phyloP scores from a whole-genome alignment of 2,888 invertebrate genomes.

The Lamproptera curius region DNA sequence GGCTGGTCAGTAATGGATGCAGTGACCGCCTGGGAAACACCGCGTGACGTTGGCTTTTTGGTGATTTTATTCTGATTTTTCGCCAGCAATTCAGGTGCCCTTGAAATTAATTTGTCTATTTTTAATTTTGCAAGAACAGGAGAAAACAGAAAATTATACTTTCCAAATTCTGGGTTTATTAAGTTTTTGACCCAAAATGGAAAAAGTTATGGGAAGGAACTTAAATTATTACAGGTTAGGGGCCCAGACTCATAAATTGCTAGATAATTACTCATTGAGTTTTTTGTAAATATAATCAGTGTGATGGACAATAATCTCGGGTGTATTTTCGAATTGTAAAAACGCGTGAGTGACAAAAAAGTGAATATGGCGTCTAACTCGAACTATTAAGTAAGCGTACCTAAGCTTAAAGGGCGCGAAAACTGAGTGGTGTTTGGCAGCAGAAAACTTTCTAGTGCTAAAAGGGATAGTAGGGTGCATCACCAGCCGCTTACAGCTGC shows the following conservation, averaged over 20 bases:
- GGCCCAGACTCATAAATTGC: background rate
- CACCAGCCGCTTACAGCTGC: conserved; percentile 12
- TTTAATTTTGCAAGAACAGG: too few species aligned
- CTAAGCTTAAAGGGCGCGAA: conserved; percentile 23
- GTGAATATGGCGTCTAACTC: background rate
- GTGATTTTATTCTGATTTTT: too few species aligned
- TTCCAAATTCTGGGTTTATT: too few species aligned
- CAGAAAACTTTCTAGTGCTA: conserved; percentile 23
- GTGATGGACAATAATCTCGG: background rate
- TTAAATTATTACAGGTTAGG: background rate
- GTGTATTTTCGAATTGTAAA: background rate
- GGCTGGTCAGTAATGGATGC: too few species aligned
- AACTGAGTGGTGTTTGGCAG: conserved; percentile 25
- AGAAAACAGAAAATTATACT: too few species aligned
- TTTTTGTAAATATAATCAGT: background rate
- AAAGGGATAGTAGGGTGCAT: conserved; percentile 19
- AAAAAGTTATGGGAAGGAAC: too few species aligned
- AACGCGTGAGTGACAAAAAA: background rate
- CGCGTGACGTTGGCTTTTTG: too few species aligned
- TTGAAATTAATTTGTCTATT: too few species aligned
- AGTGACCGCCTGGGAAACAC: too few species aligned
- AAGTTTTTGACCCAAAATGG: too few species aligned
- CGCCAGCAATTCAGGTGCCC: too few species aligned
- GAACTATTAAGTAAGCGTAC: conserved; percentile 13
- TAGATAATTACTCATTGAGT: background rate